These are phyloP conservation scores for Abramis brama DNA, from an alignment of 2,113 vertebrate genomes.

Conservation along the genomic window DNA sequence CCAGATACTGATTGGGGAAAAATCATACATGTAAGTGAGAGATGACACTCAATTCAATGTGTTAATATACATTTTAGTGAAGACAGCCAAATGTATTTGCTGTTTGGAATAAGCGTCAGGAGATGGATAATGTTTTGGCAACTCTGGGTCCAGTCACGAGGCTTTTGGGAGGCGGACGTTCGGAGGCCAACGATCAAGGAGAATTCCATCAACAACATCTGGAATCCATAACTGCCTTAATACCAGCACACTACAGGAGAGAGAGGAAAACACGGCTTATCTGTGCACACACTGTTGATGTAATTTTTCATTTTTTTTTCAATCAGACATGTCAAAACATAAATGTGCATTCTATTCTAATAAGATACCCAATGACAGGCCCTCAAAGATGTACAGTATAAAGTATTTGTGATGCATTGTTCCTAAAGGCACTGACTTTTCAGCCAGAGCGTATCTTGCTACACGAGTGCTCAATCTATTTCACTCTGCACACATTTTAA, in stretches of 20 bases:
- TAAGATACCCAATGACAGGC: not conserved
- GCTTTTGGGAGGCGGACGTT: conserved; percentile 61
- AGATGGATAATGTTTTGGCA: conserved; percentile 38
- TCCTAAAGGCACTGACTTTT: not conserved
- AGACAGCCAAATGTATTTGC: not conserved
- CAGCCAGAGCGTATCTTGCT: conserved; percentile 53
- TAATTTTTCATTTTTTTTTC: not conserved
- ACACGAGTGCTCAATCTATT: not conserved
- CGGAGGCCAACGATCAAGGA: conserved; percentile 72
- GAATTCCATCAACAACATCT: conserved; percentile 80
- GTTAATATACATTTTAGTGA: not conserved
- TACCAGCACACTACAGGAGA: conserved; percentile 59
- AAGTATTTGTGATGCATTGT: not conserved
- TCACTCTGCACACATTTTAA: conserved; percentile 22
- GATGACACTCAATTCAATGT: not conserved
- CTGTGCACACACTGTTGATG: not conserved
- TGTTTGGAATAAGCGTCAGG: not conserved
- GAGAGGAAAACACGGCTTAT: conserved; percentile 6
- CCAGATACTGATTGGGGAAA: conserved; percentile 24
- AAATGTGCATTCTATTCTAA: not conserved
- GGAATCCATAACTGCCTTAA: conserved; percentile 75
- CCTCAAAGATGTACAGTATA: not conserved
- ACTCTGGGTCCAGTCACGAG: conserved; percentile 67
- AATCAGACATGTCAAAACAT: not conserved
- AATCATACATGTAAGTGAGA: not conserved